Conservation (phyloP, 2,113 vertebrate species). For the Nicator chloris region DNA sequence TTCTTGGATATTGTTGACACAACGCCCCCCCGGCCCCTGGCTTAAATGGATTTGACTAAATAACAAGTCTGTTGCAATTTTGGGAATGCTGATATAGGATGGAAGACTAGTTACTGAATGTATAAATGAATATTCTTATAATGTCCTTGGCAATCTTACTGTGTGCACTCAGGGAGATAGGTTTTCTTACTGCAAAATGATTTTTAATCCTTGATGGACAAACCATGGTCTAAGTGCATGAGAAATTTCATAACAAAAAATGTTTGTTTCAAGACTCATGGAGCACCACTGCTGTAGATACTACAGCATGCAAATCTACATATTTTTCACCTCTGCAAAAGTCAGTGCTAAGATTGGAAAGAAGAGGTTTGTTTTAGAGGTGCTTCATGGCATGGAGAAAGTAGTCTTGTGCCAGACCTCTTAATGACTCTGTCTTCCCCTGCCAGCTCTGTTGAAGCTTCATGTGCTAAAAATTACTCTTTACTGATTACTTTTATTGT, state of each 20-base stretch:
- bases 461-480: background rate
- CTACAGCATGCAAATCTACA: background rate
- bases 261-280: background rate
- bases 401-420: background rate
- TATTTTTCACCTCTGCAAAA: background rate
- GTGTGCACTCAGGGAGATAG: background rate
- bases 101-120: background rate
- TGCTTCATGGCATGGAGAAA: background rate
- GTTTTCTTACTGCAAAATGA: background rate
- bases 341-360: background rate
- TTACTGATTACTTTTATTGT: background rate
- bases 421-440: background rate
- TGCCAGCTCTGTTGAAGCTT: background rate
- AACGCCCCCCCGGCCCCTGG: fast-evolving
- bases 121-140: background rate
- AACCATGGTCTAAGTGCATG: background rate
- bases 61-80: background rate
- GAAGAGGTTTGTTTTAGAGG: background rate
- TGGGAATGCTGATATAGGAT: background rate
- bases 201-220: background rate
- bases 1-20: background rate
- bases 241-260: background rate
- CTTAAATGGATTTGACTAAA: background rate
- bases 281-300: background rate
- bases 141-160: background rate